A percentile compares a stretch with the other conserved stretches of the same genome.
Evolutionary conservation across 2,797 vertebrate species (phyloP).

Genomic region (Phaenicophaeus curvirostris): DNA sequence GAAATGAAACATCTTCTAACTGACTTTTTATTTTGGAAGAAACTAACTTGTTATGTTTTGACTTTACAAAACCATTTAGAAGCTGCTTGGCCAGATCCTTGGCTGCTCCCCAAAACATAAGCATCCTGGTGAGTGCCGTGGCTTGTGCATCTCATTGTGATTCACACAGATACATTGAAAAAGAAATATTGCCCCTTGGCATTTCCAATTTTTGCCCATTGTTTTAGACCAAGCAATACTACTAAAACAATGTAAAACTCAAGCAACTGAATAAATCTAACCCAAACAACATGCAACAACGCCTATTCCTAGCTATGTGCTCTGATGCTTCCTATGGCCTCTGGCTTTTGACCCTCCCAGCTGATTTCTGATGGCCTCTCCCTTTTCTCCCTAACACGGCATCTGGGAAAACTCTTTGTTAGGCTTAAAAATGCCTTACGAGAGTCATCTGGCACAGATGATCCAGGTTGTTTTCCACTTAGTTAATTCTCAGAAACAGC

Average conservation of each 20-base stretch:
- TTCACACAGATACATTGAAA: slow-evolving; percentile 2
- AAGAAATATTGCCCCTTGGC: background rate
- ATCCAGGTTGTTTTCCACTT: background rate
- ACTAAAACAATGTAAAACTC: background rate
- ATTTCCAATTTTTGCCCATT: background rate
- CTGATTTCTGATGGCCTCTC: background rate
- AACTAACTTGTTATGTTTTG: background rate
- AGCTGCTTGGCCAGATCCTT: background rate
- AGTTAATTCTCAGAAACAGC: background rate
- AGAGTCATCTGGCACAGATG: background rate
- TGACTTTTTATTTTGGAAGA: background rate
- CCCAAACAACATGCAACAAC: background rate
- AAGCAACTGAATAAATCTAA: background rate
- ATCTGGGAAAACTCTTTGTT: background rate
- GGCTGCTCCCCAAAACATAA: background rate
- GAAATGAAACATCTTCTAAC: background rate
- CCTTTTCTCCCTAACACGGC: background rate
- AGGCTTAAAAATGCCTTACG: background rate
- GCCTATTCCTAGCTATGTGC: background rate
- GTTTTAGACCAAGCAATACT: background rate
- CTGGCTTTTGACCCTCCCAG: background rate
- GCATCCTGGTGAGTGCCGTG: background rate
- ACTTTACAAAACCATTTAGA: slow-evolving; percentile 12
- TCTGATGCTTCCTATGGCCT: background rate
- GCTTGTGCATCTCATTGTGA: background rate